These are phyloP conservation scores for Sterrhoptilus dennistouni DNA, from an alignment of 2,113 vertebrate species.

Conservation along the genomic window DNA sequence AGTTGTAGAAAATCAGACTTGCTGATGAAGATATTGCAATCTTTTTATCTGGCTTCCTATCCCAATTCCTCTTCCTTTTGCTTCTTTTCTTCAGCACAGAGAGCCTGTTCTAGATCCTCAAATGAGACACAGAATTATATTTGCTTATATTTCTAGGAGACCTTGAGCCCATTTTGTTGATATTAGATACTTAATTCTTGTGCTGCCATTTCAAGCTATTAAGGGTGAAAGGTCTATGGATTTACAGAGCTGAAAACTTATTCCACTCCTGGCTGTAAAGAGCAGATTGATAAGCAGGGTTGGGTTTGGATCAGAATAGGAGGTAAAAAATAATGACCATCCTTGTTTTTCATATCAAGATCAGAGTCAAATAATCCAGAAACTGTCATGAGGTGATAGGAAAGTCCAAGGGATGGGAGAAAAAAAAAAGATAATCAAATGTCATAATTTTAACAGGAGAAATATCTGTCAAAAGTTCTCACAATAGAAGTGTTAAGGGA, in stretches of 20 bases:
- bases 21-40: background rate
- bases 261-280: background rate
- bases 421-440: background rate
- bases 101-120: background rate
- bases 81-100: background rate
- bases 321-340: background rate
- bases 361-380: background rate
- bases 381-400: background rate
- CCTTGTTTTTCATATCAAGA: background rate
- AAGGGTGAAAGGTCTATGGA: background rate
- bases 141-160: background rate
- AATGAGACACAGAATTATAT: background rate
- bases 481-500: background rate
- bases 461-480: background rate
- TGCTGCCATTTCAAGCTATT: background rate
- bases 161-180: background rate
- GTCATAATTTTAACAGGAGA: background rate
- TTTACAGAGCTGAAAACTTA: background rate
- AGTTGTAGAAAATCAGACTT: background rate
- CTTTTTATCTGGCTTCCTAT: background rate
- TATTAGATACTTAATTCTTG: background rate
- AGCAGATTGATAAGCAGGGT: background rate
- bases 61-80: background rate
- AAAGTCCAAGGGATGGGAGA: background rate
- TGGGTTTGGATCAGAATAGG: background rate